These are phyloP conservation scores for Steinernema hermaphroditum DNA, from an alignment of 2,888 invertebrate genomes.

Conservation along the genomic window DNA sequence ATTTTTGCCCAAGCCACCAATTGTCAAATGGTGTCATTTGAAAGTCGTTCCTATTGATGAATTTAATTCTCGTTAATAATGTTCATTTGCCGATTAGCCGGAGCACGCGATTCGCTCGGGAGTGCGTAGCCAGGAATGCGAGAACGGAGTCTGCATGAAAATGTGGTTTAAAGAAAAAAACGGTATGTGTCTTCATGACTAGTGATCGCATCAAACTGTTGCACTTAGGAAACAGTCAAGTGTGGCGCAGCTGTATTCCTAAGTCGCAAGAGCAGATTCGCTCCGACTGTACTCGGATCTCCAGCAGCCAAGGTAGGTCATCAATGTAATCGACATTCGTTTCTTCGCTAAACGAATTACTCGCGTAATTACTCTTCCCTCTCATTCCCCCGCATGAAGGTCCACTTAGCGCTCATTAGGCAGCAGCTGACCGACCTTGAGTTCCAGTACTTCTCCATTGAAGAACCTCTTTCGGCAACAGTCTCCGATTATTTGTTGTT, in stretches of 20 bases:
- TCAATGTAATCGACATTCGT: not conserved
- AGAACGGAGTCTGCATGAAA: slow-evolving; percentile 64
- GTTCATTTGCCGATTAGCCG: too few relatives aligned
- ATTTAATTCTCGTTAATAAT: too few relatives aligned
- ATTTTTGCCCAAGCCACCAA: too few relatives aligned
- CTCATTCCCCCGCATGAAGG: not conserved
- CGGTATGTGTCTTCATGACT: slow-evolving; percentile 41
- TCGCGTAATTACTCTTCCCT: not conserved
- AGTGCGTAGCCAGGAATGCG: slow-evolving; percentile 56
- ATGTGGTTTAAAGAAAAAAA: slow-evolving; percentile 62
- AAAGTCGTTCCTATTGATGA: too few relatives aligned
- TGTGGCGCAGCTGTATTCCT: slow-evolving; percentile 64
- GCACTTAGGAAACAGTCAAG: slow-evolving; percentile 50
- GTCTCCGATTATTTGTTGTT: too few relatives aligned
- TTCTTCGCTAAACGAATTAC: slow-evolving; percentile 3
- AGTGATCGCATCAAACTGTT: not conserved
- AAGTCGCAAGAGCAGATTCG: slow-evolving; percentile 60
- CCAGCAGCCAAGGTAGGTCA: slow-evolving; percentile 56
- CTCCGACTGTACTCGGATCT: slow-evolving; percentile 62
- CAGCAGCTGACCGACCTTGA: slow-evolving; percentile 10
- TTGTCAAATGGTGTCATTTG: too few relatives aligned
- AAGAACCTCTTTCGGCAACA: not conserved
- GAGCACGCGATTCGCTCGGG: slow-evolving; percentile 60
- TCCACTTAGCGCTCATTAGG: not conserved
- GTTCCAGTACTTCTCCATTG: not conserved